phyloP scores from a whole-genome alignment of 2,113 vertebrate species.

The Peromyscus maniculatus region DNA sequence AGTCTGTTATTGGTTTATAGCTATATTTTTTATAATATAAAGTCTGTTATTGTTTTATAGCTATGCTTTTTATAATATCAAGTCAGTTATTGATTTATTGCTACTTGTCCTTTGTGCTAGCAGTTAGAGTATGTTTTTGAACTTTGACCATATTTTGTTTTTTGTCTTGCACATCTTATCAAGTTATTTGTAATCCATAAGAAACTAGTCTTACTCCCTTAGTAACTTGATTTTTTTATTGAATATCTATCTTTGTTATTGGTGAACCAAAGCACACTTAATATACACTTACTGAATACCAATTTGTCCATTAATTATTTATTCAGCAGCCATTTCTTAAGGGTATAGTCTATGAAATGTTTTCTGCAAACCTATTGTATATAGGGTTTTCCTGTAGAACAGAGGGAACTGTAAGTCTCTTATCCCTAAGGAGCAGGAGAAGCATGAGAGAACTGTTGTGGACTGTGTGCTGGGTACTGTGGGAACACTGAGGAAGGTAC shows the following conservation, averaged over 20 bases:
- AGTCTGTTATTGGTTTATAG: not conserved
- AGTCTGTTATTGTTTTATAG: too few species aligned
- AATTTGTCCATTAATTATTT: not conserved
- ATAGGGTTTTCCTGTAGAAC: conserved; percentile 23
- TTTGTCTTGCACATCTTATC: not conserved
- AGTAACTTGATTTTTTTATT: not conserved
- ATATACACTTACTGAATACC: not conserved
- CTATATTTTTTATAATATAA: not conserved
- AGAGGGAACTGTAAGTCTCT: conserved; percentile 34
- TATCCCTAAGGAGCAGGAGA: not conserved
- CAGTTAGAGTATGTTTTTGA: conserved; percentile 11
- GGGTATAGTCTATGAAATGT: not conserved
- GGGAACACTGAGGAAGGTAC: not conserved
- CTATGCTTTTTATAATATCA: not conserved
- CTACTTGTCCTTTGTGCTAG: not conserved
- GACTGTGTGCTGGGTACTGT: not conserved
- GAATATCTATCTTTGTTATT: not conserved
- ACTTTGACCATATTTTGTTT: not conserved
- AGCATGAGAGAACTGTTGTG: not conserved
- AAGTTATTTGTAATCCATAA: not conserved
- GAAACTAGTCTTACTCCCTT: not conserved
- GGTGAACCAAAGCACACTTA: not conserved
- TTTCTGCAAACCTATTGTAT: not conserved
- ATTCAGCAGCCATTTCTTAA: conserved; percentile 25
- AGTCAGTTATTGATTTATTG: not conserved